phyloP scores from a whole-genome alignment of 1,140 invertebrate genomes.

The Psix sp. region DNA sequence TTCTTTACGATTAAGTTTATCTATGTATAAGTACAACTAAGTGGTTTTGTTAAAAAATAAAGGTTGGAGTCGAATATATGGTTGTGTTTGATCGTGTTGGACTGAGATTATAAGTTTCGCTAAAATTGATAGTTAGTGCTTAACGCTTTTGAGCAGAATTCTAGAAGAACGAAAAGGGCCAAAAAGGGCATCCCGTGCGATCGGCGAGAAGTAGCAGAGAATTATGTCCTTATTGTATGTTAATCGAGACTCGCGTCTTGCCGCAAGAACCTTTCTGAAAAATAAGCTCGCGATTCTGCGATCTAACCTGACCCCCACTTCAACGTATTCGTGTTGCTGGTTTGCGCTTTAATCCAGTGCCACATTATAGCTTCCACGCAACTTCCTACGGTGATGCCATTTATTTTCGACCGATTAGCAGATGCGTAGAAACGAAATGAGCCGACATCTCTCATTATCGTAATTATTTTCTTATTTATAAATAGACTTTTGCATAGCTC shows the following conservation, averaged over 20 bases:
- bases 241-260: constrained; percentile 63
- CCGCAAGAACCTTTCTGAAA: constrained; percentile 56
- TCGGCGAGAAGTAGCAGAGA: constrained; percentile 52
- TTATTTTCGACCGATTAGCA: constrained; percentile 56
- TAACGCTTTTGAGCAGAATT: constrained; percentile 24
- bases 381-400: constrained; percentile 43
- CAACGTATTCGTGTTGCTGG: constrained; percentile 27
- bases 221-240: constrained; percentile 69
- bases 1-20: too few species aligned
- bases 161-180: constrained; percentile 61
- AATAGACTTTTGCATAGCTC: constrained; percentile 24
- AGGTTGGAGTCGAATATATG: neutral
- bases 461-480: constrained; percentile 45
- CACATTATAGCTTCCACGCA: constrained; percentile 52
- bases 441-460: constrained; percentile 34
- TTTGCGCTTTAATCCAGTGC: constrained; percentile 32
- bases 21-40: too few species aligned
- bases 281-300: constrained; percentile 57
- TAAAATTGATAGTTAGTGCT: constrained; percentile 42
- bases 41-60: too few species aligned
- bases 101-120: constrained; percentile 9
- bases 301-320: constrained; percentile 25
- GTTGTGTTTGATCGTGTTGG: constrained; percentile 8
- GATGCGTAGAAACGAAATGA: constrained; percentile 30
- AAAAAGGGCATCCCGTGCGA: constrained; percentile 58